Conservation (phyloP, 2,888 invertebrate species). For the Schrankia costaestrigalis region DNA sequence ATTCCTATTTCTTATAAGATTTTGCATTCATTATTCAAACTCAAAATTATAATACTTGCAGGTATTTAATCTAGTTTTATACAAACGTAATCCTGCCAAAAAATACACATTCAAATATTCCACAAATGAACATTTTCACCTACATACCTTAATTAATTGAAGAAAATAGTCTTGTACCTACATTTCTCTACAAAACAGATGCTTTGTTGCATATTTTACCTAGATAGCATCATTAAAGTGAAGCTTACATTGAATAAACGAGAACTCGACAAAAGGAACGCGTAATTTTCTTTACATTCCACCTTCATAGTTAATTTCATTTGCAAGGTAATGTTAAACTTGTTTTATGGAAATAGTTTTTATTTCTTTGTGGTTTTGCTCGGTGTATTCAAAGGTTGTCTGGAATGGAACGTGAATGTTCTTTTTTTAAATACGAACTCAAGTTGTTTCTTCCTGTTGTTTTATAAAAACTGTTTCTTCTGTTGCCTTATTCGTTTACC, state of each 20-base stretch:
- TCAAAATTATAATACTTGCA: too few relatives aligned
- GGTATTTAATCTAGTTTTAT: too few relatives aligned
- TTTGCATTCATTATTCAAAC: too few relatives aligned
- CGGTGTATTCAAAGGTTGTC: too few relatives aligned
- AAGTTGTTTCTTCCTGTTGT: too few relatives aligned
- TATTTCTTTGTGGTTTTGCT: constrained; percentile 1
- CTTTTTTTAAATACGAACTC: too few relatives aligned
- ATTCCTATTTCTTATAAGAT: too few relatives aligned
- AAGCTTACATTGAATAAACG: constrained; percentile 24
- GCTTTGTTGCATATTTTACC: constrained; percentile 23
- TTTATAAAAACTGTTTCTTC: too few relatives aligned
- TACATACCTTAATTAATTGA: constrained; percentile 16
- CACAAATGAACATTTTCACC: constrained; percentile 3
- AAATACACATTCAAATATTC: constrained; percentile 3
- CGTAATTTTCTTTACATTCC: constrained; percentile 23
- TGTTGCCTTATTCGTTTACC: too few relatives aligned
- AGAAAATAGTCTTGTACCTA: constrained; percentile 13
- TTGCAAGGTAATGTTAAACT: constrained; percentile 13
- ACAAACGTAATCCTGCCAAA: too few relatives aligned
- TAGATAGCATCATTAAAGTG: constrained; percentile 23
- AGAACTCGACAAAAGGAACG: constrained; percentile 23
- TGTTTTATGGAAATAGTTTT: constrained; percentile 9
- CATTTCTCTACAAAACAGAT: constrained; percentile 5
- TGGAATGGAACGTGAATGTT: too few relatives aligned
- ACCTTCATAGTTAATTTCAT: constrained; percentile 35